A percentile compares a stretch with the other conserved stretches of the same genome.
Evolutionary conservation across 2,113 vertebrate genomes (phyloP).

Genomic region (Natator depressus): DNA sequence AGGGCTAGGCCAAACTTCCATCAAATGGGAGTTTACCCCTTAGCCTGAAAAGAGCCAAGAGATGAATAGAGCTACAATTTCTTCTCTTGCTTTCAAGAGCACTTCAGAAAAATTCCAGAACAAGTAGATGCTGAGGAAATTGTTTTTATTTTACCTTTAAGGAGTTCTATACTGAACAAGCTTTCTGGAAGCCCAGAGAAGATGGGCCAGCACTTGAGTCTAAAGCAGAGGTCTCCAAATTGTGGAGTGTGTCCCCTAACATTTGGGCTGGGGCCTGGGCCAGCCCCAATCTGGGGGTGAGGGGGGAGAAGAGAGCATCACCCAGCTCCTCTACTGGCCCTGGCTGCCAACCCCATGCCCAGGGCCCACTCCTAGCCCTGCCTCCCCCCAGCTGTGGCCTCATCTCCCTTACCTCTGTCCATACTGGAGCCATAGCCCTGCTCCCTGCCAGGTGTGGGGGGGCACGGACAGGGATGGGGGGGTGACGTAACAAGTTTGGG

Average conservation of each 20-base stretch:
- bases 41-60: neutral
- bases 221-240: neutral
- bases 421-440: too few relatives aligned
- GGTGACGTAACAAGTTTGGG: neutral
- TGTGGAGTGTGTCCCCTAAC: too few relatives aligned
- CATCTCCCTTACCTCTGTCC: too few relatives aligned
- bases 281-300: too few relatives aligned
- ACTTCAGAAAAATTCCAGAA: neutral
- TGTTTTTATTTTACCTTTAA: neutral
- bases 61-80: neutral
- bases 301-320: too few relatives aligned
- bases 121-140: neutral
- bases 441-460: too few relatives aligned
- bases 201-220: neutral
- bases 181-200: neutral
- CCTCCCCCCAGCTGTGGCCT: too few relatives aligned
- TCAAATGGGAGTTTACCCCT: neutral
- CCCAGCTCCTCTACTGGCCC: too few relatives aligned
- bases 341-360: too few relatives aligned
- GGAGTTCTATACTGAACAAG: neutral
- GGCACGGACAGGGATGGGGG: too few relatives aligned
- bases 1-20: neutral
- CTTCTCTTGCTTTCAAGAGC: neutral
- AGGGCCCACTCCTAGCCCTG: too few relatives aligned
- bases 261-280: too few relatives aligned